These are phyloP conservation scores for Chrysochloris asiatica DNA, from an alignment of 2,113 vertebrate species.

Conservation along the genomic window DNA sequence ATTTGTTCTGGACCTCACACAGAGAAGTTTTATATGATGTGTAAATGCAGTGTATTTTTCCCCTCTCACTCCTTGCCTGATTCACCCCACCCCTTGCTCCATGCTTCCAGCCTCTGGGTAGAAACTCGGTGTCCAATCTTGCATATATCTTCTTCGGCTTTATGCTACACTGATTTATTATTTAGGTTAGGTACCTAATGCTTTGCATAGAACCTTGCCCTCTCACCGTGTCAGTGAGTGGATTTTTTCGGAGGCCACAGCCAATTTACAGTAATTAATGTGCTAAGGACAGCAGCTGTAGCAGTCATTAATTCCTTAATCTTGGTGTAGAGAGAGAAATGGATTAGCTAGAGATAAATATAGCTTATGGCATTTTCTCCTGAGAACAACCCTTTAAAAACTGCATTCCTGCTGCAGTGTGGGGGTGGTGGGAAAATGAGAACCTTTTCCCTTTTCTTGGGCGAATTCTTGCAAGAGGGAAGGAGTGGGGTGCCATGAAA, in stretches of 20 bases:
- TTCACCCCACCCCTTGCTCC: not conserved
- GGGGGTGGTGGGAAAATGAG: conserved; percentile 53
- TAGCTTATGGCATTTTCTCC: conserved; percentile 77
- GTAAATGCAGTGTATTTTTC: not conserved
- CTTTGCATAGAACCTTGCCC: conserved; percentile 59
- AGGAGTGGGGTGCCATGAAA: conserved; percentile 62
- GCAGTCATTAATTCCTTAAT: conserved; percentile 84
- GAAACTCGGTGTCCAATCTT: not conserved
- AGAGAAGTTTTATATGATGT: not conserved
- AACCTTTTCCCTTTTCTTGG: conserved; percentile 60
- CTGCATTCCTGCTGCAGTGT: conserved; percentile 63
- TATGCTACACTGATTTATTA: conserved; percentile 50
- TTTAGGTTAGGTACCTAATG: conserved; percentile 15
- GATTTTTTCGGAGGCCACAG: conserved; percentile 76
- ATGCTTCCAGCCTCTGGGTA: not conserved
- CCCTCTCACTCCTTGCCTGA: not conserved
- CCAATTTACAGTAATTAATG: conserved; percentile 85
- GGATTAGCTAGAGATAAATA: conserved; percentile 84
- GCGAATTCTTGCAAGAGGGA: conserved; percentile 61
- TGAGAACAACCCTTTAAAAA: conserved; percentile 77
- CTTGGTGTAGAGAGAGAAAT: conserved; percentile 80
- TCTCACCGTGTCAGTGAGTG: conserved; percentile 55
- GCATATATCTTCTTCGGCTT: not conserved
- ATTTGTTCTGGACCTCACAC: not conserved
- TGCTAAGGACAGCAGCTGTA: conserved; percentile 83